Evolutionary conservation across 2,888 invertebrate species (phyloP).

Genomic region (Cactoblastis cactorum): DNA sequence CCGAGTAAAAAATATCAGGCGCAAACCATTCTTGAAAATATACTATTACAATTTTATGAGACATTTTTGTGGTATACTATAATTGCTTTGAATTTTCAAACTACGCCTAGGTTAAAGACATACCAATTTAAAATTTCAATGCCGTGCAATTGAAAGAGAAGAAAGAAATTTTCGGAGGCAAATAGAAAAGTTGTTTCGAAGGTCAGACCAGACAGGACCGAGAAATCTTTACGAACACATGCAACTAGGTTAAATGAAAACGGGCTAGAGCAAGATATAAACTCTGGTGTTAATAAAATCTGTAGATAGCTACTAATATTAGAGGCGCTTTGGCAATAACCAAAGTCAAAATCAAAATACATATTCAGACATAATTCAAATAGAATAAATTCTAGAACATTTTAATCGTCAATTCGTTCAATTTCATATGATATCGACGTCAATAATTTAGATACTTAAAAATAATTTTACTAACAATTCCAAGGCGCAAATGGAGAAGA

Average conservation of each 20-base stretch:
- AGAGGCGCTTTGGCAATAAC: not conserved
- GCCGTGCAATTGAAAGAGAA: too few species aligned
- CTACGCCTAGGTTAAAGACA: not conserved
- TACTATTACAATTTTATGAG: not conserved
- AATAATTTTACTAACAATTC: too few species aligned
- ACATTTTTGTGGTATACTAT: too few species aligned
- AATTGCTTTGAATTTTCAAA: too few species aligned
- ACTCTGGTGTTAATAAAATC: conserved; percentile 1
- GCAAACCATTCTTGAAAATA: not conserved
- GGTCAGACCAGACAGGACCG: conserved; percentile 5
- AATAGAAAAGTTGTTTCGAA: conserved; percentile 10
- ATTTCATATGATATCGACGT: too few species aligned
- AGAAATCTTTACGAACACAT: conserved; percentile 3
- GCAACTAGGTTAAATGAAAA: conserved; percentile 12
- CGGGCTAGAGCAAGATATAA: conserved; percentile 2
- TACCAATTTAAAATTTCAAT: too few species aligned
- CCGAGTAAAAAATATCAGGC: conserved; percentile 1
- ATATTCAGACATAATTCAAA: too few species aligned
- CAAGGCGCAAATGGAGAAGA: too few species aligned
- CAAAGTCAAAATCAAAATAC: too few species aligned
- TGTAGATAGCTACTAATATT: not conserved
- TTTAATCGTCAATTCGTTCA: too few species aligned
- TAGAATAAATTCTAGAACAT: too few species aligned
- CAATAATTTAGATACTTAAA: too few species aligned
- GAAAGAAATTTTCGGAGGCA: not conserved